phyloP scores from a whole-genome alignment of 92 coral and sea anemone species.

The Plumapathes pennacea region DNA sequence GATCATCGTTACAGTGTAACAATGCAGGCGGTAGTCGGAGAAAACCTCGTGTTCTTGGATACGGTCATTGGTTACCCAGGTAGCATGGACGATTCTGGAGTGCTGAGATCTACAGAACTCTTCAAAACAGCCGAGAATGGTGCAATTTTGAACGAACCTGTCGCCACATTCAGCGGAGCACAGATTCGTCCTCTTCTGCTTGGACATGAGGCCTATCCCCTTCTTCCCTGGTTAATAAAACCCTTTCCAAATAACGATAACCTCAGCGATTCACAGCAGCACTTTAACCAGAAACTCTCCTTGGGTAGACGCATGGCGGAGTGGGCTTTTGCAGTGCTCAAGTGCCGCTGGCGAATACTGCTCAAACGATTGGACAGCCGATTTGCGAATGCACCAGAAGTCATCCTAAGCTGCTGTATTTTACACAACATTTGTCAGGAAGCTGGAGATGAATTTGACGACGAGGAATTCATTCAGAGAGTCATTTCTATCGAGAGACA shows the following conservation, averaged over 20 bases:
- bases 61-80: conserved; percentile 56
- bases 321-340: conserved; percentile 49
- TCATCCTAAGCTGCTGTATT: conserved; percentile 40
- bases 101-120: conserved; percentile 9
- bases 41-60: conserved; percentile 29
- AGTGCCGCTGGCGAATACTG: conserved; percentile 48
- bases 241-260: conserved; percentile 18
- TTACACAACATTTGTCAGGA: conserved; percentile 54
- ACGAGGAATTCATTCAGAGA: conserved; percentile 29
- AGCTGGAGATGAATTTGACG: conserved; percentile 59
- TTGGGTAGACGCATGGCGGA: conserved; percentile 26
- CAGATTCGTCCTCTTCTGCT: conserved; percentile 20
- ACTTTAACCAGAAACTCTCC: conserved; percentile 29
- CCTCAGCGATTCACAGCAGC: conserved; percentile 19
- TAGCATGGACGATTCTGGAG: conserved; percentile 55
- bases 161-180: background rate
- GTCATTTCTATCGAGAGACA: conserved; percentile 17
- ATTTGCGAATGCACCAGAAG: conserved; percentile 26
- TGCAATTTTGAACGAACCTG: conserved; percentile 23
- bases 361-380: conserved; percentile 30
- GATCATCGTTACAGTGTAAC: conserved; percentile 38
- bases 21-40: conserved; percentile 56
- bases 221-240: conserved; percentile 37
- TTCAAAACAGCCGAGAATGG: conserved; percentile 26
- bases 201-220: conserved; percentile 44